Percentiles rank a stretch among this genome's conserved stretches.
phyloP scores from a whole-genome alignment of 2,888 invertebrate species.

The Melangyna quadrimaculata region DNA sequence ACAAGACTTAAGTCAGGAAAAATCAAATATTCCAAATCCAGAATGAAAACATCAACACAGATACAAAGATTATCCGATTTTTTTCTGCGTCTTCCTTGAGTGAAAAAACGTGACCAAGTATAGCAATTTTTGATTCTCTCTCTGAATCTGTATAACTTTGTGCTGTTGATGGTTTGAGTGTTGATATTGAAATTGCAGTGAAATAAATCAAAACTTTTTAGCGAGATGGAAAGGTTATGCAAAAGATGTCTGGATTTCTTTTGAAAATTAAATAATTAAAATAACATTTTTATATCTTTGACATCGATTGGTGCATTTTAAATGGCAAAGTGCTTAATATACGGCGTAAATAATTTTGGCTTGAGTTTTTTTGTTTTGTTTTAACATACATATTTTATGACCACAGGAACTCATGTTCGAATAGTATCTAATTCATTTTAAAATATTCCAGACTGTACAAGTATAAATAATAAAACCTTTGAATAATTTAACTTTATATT shows the following conservation, averaged over 20 bases:
- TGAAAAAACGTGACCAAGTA: conserved; percentile 55
- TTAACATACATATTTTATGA: not conserved
- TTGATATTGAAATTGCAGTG: conserved; percentile 45
- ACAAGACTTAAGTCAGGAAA: not conserved
- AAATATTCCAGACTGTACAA: not conserved
- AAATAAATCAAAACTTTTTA: conserved; percentile 64
- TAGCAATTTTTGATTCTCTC: not conserved
- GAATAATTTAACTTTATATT: not conserved
- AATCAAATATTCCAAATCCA: not conserved
- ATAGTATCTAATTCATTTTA: not conserved
- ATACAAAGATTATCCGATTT: conserved; percentile 10
- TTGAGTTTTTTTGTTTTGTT: not conserved
- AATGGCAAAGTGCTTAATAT: not conserved
- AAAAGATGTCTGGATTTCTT: not conserved
- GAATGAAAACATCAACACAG: conserved; percentile 50
- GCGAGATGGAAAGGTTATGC: conserved; percentile 9
- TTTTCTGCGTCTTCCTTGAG: conserved; percentile 10
- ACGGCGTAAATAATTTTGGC: not conserved
- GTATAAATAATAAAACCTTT: not conserved
- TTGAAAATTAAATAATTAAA: conserved; percentile 41
- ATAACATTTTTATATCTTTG: conserved; percentile 11
- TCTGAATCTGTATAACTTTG: conserved; percentile 9
- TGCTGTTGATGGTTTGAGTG: not conserved
- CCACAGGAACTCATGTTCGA: not conserved
- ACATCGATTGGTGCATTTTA: not conserved